These are phyloP conservation scores for Planiliza haematocheilus DNA, from an alignment of 2,113 vertebrate genomes.

Conservation along the genomic window DNA sequence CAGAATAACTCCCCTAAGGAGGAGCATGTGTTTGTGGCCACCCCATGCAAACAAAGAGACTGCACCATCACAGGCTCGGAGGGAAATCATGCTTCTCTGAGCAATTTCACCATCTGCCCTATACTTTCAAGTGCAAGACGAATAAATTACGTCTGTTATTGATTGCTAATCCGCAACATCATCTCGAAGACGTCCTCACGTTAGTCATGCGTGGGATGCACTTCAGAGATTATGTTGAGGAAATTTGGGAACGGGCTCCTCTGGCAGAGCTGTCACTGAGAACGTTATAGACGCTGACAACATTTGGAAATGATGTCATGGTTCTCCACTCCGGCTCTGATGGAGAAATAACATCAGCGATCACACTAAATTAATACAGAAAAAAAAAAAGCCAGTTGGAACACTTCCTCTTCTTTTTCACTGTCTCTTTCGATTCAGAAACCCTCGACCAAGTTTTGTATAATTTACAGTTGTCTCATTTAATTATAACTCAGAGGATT, in stretches of 20 bases:
- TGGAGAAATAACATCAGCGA: slow-evolving; percentile 47
- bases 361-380: slow-evolving; percentile 25
- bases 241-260: slow-evolving; percentile 36
- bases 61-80: slow-evolving; percentile 19
- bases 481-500: slow-evolving; percentile 21
- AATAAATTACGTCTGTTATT: slow-evolving; percentile 63
- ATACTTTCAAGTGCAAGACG: slow-evolving; percentile 63
- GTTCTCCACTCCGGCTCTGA: slow-evolving; percentile 43
- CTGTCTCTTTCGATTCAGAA: slow-evolving; percentile 9
- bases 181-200: slow-evolving; percentile 51
- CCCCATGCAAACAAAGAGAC: slow-evolving; percentile 55
- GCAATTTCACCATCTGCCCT: slow-evolving; percentile 58
- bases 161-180: slow-evolving; percentile 66
- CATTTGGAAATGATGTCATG: slow-evolving; percentile 70
- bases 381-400: slow-evolving; percentile 46
- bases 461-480: slow-evolving; percentile 43
- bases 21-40: slow-evolving; percentile 74
- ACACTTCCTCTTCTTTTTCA: slow-evolving; percentile 4
- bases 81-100: slow-evolving; percentile 48
- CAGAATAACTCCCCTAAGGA: slow-evolving; percentile 49
- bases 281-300: slow-evolving; percentile 57
- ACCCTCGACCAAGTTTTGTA: not conserved
- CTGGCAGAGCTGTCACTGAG: slow-evolving; percentile 54
- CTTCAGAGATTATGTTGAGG: slow-evolving; percentile 52
- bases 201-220: slow-evolving; percentile 40